Base-by-base conservation (phyloP, 2,888 invertebrate species). In the Apamea anceps region DNA sequence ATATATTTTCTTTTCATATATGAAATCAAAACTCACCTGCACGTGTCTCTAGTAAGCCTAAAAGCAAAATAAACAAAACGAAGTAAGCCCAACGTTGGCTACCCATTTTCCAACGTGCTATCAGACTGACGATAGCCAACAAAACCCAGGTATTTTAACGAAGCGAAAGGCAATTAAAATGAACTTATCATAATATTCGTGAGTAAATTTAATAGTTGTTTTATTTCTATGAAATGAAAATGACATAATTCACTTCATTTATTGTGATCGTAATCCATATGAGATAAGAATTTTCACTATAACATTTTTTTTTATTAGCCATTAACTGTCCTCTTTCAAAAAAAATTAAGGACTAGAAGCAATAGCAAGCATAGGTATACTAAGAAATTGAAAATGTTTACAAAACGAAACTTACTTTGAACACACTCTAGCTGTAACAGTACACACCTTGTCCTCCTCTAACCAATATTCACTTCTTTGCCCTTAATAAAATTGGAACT, bases 161-260 rank as follows among this genome's bases (percentile, higher is more conserved):
- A 66, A 83, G 85, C 86, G 81, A 85, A 88, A 85, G 77, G 8
- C 76, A 32, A 86, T 88, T 80, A 91, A 91, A 86, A 80, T 28
- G 12, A 2, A 48, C 60, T 73, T 70, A 8, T 75, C n/a, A 18
- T 28, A 51, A 63, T 79, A 86, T 71, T 89, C 88, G 88, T 89
- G 90, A 89, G 62, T 72, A 75, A 85, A 81, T 77, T 63, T 66
- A 79, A 62, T 82, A 67, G 68, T 68, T 76, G 12, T 83, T 62
- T 70, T 60, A 71, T 75, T 63, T 45, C 66, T 72, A 75, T 77
- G 28, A 25, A 25, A 57, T 57, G 10, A 57, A 25, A 57, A 57
- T 57, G 10, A 67, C 45, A 10, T 74, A 62, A n/a, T 75, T 65
- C 51, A 32, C 32, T 32, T 32, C 32, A 32, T 77, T 81, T 77